These are phyloP conservation scores for Thereva nobilitata DNA, from an alignment of 2,888 invertebrate species.

Conservation along the genomic window DNA sequence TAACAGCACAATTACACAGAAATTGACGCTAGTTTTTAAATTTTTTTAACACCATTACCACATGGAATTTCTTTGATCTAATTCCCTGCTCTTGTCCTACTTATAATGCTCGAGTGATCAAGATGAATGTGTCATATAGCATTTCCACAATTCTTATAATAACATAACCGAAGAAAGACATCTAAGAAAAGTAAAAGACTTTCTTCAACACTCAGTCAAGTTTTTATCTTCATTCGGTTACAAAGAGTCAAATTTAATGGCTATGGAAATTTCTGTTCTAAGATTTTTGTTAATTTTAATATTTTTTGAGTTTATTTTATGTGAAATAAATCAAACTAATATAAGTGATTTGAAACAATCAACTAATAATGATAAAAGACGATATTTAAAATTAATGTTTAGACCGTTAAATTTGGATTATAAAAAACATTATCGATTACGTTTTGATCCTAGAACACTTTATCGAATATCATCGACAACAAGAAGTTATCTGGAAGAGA, in stretches of 20 bases:
- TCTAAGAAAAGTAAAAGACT: neutral
- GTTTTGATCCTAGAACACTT: conserved; percentile 39
- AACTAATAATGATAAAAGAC: neutral
- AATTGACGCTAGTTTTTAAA: no score
- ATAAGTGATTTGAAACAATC: no score
- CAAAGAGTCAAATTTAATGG: conserved; percentile 1
- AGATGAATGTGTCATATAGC: no score
- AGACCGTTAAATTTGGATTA: conserved; percentile 34
- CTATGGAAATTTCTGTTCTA: conserved; percentile 4
- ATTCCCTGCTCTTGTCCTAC: no score
- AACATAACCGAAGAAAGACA: conserved; percentile 11
- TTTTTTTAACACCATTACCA: no score
- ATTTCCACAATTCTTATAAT: no score
- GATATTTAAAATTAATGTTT: neutral
- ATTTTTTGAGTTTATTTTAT: no score
- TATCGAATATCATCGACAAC: neutral
- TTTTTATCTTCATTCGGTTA: conserved; percentile 6
- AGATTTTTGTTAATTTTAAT: no score
- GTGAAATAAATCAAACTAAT: no score
- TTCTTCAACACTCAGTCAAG: conserved; percentile 11
- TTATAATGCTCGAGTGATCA: no score
- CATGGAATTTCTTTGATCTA: no score
- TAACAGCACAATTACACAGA: no score
- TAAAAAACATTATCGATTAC: conserved; percentile 40
- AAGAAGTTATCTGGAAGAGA: neutral